Percentiles rank a stretch among this genome's conserved stretches.
These are phyloP conservation scores for Cryptoprocta ferox DNA, from an alignment of 2,797 vertebrate species.

Conservation along the genomic window DNA sequence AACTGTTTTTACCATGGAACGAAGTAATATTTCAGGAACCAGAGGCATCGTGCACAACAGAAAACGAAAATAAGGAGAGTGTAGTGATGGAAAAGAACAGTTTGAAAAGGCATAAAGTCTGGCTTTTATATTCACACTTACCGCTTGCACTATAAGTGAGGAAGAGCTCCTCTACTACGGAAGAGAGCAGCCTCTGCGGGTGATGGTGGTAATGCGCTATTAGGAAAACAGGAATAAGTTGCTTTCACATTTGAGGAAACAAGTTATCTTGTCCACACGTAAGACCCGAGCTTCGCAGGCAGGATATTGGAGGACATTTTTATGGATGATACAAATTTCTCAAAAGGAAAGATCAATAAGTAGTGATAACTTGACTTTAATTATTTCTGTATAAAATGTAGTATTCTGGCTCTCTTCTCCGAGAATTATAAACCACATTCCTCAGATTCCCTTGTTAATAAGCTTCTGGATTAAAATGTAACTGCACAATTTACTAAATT, in stretches of 20 bases:
- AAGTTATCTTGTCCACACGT: neutral
- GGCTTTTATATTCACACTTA: neutral
- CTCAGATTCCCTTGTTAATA: neutral
- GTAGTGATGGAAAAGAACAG: neutral
- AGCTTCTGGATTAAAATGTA: neutral
- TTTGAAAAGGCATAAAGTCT: neutral
- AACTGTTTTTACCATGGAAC: neutral
- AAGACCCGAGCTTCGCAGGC: rapidly evolving
- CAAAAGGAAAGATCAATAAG: neutral
- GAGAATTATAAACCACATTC: neutral
- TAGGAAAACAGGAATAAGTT: neutral
- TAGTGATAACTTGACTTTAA: neutral
- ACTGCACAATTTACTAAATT: neutral
- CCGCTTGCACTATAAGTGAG: neutral
- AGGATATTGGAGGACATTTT: neutral
- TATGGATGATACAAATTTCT: neutral
- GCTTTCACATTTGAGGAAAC: neutral
- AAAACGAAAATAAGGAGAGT: neutral
- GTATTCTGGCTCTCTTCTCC: neutral
- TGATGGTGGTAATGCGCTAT: neutral
- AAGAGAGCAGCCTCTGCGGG: neutral
- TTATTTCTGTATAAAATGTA: neutral
- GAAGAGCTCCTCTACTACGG: neutral
- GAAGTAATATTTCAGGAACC: neutral
- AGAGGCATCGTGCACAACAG: rapidly evolving